Evolutionary conservation across 2,113 vertebrate genomes (phyloP).

Genomic region (Hydrochoerus hydrochaeris): DNA sequence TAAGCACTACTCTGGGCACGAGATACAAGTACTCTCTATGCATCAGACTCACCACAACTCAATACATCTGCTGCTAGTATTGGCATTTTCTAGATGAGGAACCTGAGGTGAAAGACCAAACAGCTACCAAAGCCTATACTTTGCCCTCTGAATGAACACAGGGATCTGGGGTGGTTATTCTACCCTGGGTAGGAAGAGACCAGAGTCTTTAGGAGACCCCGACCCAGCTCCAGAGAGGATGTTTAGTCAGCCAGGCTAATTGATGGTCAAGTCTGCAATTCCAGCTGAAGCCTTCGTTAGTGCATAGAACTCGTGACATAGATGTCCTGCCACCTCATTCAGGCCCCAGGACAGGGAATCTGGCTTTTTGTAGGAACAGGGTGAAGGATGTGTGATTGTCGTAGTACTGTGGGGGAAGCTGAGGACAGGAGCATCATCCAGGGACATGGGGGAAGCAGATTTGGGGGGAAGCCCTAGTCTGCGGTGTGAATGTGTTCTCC

Average conservation of each 20-base stretch:
- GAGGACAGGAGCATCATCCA: background rate
- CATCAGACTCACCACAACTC: background rate
- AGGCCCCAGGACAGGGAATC: background rate
- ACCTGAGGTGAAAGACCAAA: background rate
- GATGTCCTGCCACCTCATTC: background rate
- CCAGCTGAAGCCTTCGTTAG: background rate
- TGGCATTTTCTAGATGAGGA: constrained; percentile 16
- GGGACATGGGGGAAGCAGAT: background rate
- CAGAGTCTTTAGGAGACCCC: background rate
- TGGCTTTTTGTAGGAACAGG: background rate
- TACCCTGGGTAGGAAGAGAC: background rate
- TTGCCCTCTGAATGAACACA: background rate
- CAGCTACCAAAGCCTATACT: background rate
- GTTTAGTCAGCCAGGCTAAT: background rate
- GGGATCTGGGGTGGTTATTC: background rate
- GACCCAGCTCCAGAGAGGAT: background rate
- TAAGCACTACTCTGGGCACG: background rate
- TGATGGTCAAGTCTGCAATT: background rate
- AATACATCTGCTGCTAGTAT: background rate
- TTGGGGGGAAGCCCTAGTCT: background rate
- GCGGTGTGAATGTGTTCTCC: background rate
- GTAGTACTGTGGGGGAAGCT: background rate
- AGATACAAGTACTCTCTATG: background rate
- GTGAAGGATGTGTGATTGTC: background rate
- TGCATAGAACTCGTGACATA: background rate